Conservation (phyloP, 2,113 vertebrate genomes). For the Parotia lawesii region DNA sequence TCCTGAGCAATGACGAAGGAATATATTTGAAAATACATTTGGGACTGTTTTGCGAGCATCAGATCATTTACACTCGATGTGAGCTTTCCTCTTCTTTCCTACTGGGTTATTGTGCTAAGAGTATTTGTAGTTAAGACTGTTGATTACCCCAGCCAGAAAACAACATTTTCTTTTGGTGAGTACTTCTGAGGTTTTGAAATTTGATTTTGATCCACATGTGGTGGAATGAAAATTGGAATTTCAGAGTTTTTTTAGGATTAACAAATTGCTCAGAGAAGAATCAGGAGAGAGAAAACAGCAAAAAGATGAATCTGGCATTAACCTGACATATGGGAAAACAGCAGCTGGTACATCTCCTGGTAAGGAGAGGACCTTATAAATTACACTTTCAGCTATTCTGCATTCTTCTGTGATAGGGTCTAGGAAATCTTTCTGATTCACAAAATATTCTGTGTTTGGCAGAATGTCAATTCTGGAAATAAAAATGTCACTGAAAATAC, state of each 20-base stretch:
- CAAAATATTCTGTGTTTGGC: not conserved
- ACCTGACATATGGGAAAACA: not conserved
- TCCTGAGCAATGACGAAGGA: constrained; percentile 28
- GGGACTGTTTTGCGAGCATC: constrained; percentile 24
- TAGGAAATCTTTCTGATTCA: not conserved
- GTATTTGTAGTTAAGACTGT: not conserved
- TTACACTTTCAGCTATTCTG: not conserved
- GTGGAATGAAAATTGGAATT: not conserved
- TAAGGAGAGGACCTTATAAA: not conserved
- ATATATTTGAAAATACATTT: constrained; percentile 41
- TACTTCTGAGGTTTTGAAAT: constrained; percentile 14
- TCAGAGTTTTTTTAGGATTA: not conserved
- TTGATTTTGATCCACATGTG: not conserved
- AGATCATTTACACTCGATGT: not conserved
- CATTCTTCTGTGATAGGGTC: not conserved
- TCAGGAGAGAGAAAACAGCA: not conserved
- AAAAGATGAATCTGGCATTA: not conserved
- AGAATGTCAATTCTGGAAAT: not conserved
- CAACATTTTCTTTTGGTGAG: not conserved
- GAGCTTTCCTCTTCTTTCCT: constrained; percentile 9
- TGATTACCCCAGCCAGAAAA: not conserved
- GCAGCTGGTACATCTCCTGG: not conserved
- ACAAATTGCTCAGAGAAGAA: not conserved
- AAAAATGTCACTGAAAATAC: not conserved
- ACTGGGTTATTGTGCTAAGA: not conserved